These are phyloP conservation scores for Morone chrysops DNA, from an alignment of 2,113 vertebrate species.

Conservation along the genomic window DNA sequence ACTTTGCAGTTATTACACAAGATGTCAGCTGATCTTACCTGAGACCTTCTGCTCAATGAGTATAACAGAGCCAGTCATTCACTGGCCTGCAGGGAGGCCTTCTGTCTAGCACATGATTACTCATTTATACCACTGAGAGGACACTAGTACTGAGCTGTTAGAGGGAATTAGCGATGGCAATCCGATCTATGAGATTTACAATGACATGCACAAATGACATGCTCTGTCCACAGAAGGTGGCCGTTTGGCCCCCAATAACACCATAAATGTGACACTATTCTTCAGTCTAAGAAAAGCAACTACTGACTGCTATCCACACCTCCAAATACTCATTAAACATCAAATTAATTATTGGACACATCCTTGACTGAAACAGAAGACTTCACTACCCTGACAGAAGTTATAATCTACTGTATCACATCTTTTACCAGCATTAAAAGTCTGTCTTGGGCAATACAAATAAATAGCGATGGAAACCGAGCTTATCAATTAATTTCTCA, in stretches of 20 bases:
- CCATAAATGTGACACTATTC: too few relatives aligned
- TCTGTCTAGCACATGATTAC: slow-evolving; percentile 36
- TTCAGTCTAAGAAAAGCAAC: neutral
- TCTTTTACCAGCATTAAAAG: neutral
- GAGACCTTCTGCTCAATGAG: neutral
- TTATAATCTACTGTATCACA: neutral
- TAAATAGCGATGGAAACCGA: too few relatives aligned
- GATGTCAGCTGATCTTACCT: neutral
- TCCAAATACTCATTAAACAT: too few relatives aligned
- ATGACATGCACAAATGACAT: neutral
- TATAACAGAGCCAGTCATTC: slow-evolving; percentile 4
- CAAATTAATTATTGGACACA: neutral
- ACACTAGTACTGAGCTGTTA: neutral
- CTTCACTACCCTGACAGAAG: neutral
- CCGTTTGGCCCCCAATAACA: too few relatives aligned
- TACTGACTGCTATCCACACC: neutral
- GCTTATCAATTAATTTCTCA: too few relatives aligned
- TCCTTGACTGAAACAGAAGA: neutral
- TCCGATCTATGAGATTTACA: neutral
- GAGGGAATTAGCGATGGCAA: neutral
- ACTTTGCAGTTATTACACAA: neutral
- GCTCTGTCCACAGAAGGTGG: too few relatives aligned
- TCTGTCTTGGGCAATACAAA: neutral
- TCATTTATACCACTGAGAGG: neutral
- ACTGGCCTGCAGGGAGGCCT: slow-evolving; percentile 4